These are phyloP conservation scores for Phylloscopus trochilus DNA, from an alignment of 2,113 vertebrate species.

Conservation along the genomic window DNA sequence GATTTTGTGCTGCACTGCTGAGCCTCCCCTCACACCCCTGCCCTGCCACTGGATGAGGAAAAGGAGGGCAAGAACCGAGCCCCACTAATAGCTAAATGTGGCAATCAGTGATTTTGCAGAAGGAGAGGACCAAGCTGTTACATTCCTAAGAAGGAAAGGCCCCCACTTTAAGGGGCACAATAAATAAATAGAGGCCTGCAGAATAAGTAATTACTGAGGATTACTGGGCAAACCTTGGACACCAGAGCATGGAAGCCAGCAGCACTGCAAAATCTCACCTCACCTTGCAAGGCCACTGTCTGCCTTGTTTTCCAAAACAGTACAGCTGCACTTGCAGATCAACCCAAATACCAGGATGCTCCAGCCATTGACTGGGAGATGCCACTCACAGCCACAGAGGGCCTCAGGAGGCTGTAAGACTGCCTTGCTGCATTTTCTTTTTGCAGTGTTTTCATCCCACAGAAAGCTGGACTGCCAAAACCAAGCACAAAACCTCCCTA, in stretches of 20 bases:
- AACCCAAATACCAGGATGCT: neutral
- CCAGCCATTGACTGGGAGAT: neutral
- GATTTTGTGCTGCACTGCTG: neutral
- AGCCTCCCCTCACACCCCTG: rapidly evolving
- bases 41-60: neutral
- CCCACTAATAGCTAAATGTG: neutral
- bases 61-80: neutral
- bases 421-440: neutral
- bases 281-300: neutral
- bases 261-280: neutral
- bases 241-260: neutral
- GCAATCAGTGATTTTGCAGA: neutral
- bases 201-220: neutral
- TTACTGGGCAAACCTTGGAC: neutral
- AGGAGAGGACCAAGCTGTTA: neutral
- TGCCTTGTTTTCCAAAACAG: neutral
- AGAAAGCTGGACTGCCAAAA: neutral
- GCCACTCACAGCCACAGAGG: neutral
- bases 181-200: no score
- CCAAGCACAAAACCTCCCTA: neutral
- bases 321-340: neutral
- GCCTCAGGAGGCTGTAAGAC: neutral
- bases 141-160: neutral
- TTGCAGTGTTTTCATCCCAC: neutral
- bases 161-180: no score